Percentiles rank a stretch among this genome's conserved stretches.
Evolutionary conservation across 1,140 invertebrate species (phyloP).

Genomic region (Periplaneta americana): DNA sequence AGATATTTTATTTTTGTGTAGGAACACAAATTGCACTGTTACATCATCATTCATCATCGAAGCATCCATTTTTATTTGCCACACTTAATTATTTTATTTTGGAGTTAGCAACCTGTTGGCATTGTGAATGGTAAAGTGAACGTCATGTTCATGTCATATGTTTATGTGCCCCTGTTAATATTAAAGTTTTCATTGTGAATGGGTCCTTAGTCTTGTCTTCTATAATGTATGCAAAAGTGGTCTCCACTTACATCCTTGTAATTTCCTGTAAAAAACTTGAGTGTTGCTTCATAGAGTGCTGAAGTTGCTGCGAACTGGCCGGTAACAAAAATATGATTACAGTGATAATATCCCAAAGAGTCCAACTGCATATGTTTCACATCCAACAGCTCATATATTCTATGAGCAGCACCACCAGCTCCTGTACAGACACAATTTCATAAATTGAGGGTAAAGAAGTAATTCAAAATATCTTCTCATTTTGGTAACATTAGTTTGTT

Average conservation of each 20-base stretch:
- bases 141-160: too few species aligned
- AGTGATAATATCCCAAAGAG: slow-evolving; percentile 80
- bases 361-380: slow-evolving; percentile 94
- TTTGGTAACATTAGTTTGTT: background rate
- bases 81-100: too few species aligned
- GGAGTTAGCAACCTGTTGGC: too few species aligned
- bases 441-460: too few species aligned
- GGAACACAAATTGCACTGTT: too few species aligned
- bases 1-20: too few species aligned
- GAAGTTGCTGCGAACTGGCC: slow-evolving; percentile 61
- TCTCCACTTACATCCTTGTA: slow-evolving; percentile 68
- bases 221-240: background rate
- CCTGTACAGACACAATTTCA: slow-evolving; percentile 45
- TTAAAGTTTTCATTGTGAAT: too few species aligned
- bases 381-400: slow-evolving; percentile 66
- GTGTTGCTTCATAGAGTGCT: slow-evolving; percentile 58
- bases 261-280: slow-evolving; percentile 82
- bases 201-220: too few species aligned
- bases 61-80: too few species aligned
- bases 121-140: too few species aligned
- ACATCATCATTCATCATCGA: too few species aligned
- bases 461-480: background rate
- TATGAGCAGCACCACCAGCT: slow-evolving; percentile 59
- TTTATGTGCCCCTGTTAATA: too few species aligned
- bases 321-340: slow-evolving; percentile 60